Evolutionary conservation across 1,140 invertebrate genomes (phyloP).

Genomic region (Teleopsis dalmanni): DNA sequence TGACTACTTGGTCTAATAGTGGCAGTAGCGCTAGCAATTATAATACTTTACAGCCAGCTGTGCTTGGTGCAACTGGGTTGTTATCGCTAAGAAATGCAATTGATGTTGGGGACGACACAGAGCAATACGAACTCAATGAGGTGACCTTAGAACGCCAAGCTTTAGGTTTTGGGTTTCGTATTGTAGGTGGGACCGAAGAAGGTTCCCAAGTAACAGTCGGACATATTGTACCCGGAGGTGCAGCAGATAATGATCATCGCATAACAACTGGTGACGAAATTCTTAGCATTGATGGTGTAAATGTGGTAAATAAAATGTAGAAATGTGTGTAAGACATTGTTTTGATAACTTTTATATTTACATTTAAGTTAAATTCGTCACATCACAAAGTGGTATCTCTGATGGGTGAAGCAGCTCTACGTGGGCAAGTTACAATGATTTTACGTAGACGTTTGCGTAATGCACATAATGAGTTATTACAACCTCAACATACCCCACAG

Average conservation of each 20-base stretch:
- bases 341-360: neutral
- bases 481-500: slow-evolving; percentile 11
- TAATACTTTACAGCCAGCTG: slow-evolving; percentile 4
- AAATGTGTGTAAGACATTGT: neutral
- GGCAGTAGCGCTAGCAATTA: slow-evolving; percentile 12
- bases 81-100: slow-evolving; percentile 16
- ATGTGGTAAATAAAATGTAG: slow-evolving; percentile 49
- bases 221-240: slow-evolving; percentile 86
- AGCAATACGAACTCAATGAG: slow-evolving; percentile 66
- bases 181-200: slow-evolving; percentile 97
- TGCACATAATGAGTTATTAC: slow-evolving; percentile 13
- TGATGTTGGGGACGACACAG: slow-evolving; percentile 33
- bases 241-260: slow-evolving; percentile 78
- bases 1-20: no score
- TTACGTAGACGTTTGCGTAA: slow-evolving; percentile 54
- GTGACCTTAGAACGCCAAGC: slow-evolving; percentile 75
- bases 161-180: slow-evolving; percentile 91
- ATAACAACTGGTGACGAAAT: slow-evolving; percentile 85
- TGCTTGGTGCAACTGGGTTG: neutral
- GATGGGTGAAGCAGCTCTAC: slow-evolving; percentile 71
- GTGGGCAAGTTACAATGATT: slow-evolving; percentile 66
- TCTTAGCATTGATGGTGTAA: slow-evolving; percentile 72
- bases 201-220: slow-evolving; percentile 93
- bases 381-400: slow-evolving; percentile 85
- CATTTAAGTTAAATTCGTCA: slow-evolving; percentile 59